Evolutionary conservation across 2,888 invertebrate species (phyloP), one percentile per base, ranked within the genome.

Genomic region (Laothoe populi): DNA sequence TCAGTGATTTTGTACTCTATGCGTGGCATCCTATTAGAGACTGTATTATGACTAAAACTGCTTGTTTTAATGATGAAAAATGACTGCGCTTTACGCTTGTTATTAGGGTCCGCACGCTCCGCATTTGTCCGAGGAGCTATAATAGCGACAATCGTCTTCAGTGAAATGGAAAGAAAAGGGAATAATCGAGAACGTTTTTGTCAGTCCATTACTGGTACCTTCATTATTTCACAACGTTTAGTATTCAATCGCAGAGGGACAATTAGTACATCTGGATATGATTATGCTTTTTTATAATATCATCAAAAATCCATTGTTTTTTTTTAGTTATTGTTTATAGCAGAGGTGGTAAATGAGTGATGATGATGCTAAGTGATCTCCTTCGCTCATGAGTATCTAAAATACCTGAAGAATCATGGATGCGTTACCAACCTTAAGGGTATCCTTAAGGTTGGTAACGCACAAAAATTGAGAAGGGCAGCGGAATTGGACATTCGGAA

Each of bases 161-260:
- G 11, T 53, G 53, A 35, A 53, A 53, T 53, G 53, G 53, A 53
- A 53, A 26, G 19, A 35, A 53, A 19, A 19, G 19, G 53, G 53
- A 53, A 53, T 53, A 35, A 53, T 53, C 53, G 31, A 10, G 10
- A 19, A 31, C 53, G 53, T 35, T 19, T 11, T 31, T 53, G 35
- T 11, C 53, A 31, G 10, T 35, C 19, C 53, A 53, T 53, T 53
- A 53, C 53, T 53, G 53, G 11, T 59, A 11, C 24, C 59, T 44
- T 42, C 45, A 59, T 59, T 59, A 42, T 26, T 59, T 16, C 45
- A 42, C 19, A 19, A 53, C 53, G 31, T 53, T 49, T 35, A 35
- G 53, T 19, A 3, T 16, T 26, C 31, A 26, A 53, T 44, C 8
- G 44, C 19, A 19, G 19, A 31, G 31, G 16, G 26, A 4, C 53